These are phyloP conservation scores for Laspeyria flexula DNA, from an alignment of 2,888 invertebrate species.

Conservation along the genomic window DNA sequence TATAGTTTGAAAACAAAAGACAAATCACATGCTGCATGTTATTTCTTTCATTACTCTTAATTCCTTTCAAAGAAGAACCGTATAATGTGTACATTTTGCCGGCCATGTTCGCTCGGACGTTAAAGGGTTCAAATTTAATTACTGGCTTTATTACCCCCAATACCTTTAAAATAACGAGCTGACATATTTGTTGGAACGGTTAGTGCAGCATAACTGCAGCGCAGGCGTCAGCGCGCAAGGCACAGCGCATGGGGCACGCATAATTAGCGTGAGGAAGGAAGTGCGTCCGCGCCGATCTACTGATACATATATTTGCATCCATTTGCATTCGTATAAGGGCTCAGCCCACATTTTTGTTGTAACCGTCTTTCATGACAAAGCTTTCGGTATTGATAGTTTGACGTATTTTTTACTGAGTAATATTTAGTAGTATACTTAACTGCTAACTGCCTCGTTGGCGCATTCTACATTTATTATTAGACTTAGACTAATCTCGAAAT, in stretches of 20 bases:
- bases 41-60: no score
- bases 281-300: constrained; percentile 58
- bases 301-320: constrained; percentile 68
- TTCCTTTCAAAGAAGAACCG: no score
- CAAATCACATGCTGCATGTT: no score
- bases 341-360: constrained; percentile 38
- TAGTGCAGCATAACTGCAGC: constrained; percentile 35
- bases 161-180: constrained; percentile 1
- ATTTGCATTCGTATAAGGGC: constrained; percentile 55
- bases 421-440: neutral
- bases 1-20: no score
- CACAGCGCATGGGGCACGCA: constrained; percentile 36
- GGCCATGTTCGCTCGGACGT: no score
- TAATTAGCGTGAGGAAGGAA: constrained; percentile 67
- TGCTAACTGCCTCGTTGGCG: no score
- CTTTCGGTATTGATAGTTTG: neutral
- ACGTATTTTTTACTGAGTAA: neutral
- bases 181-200: constrained; percentile 7
- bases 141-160: neutral
- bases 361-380: constrained; percentile 31
- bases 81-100: no score
- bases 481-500: no score
- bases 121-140: no score
- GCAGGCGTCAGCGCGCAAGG: constrained; percentile 45
- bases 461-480: no score